phyloP scores from a whole-genome alignment of 1,140 invertebrate species.

The Drosophila equinoxialis region DNA sequence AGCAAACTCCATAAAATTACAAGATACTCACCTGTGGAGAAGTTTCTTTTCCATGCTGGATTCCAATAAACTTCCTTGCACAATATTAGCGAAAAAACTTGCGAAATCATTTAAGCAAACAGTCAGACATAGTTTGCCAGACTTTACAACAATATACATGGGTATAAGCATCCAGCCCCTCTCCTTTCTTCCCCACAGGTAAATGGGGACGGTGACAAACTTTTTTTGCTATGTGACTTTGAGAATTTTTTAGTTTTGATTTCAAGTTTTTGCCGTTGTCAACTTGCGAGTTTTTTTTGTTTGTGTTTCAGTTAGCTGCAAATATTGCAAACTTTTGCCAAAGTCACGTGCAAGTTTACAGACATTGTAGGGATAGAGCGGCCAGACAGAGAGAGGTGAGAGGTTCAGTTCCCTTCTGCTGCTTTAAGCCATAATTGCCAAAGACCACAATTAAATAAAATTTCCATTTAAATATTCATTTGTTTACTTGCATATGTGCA shows the following conservation, averaged over 20 bases:
- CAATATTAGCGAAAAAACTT: conserved; percentile 70
- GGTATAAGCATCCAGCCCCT: conserved; percentile 41
- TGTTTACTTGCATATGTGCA: conserved; percentile 3
- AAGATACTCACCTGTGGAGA: conserved; percentile 66
- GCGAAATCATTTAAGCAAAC: conserved; percentile 78
- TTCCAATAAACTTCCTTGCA: conserved; percentile 76
- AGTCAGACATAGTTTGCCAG: conserved; percentile 74
- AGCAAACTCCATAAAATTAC: conserved; percentile 72
- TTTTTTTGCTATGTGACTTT: conserved; percentile 75
- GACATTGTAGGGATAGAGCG: conserved; percentile 55
- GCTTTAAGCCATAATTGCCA: conserved; percentile 37
- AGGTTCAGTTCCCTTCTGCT: conserved; percentile 22
- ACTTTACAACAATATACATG: conserved; percentile 44
- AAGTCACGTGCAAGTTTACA: conserved; percentile 80
- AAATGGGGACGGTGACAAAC: conserved; percentile 41
- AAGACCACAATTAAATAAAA: conserved; percentile 43
- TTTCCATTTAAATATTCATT: conserved; percentile 43
- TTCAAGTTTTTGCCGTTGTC: conserved; percentile 70
- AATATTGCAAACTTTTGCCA: conserved; percentile 69
- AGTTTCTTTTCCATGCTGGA: conserved; percentile 47
- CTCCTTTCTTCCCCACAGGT: not conserved
- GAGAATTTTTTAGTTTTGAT: conserved; percentile 80
- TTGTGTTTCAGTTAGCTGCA: conserved; percentile 50
- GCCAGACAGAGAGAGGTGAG: conserved; percentile 31
- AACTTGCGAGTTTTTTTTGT: conserved; percentile 45